Evolutionary conservation across 2,113 vertebrate species (phyloP), one percentile per base, ranked within the genome.

Genomic region (Electrona antarctica): DNA sequence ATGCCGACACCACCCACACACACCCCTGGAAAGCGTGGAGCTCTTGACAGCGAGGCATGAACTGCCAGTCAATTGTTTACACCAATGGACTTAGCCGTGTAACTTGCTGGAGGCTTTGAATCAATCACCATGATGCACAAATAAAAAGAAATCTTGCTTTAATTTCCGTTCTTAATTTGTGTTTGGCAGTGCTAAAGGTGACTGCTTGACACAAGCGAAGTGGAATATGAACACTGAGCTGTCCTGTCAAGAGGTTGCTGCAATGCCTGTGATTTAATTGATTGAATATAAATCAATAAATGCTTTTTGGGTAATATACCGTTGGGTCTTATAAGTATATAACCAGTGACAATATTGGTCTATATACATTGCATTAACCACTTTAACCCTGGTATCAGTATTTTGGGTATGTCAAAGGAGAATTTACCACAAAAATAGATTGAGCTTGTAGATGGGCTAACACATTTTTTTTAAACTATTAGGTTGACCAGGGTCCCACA

Each of bases 31-130:
- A 29, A 62, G 68, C 52, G 52, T 70, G 49, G 61, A 77, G 69
- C 68, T 85, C 51, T 64, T 64, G 73, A 83, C 74, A 74, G 48
- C 6, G 8, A 82, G 61, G 67, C 78, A 60, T 70, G 70, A 68
- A 79, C 82, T 83, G 78, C 70, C 76, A 56, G 64, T 87, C 79
- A 86, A 73, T 83, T 81, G 89, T 91, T 91, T 86, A 90, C 86
- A 84, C 79, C 54, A 76, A 69, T 52, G 80, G 81, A 92, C 82
- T 74, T 76, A 61, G 72, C 80, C 77, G 74, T 82, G 77, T 90
- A 87, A 86, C 77, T 77, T 79, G 54, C 76, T 80, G 76, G 69
- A 87, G 71, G 84, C 82, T 87, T 78, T 78, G 69, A 88, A 69
- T 78, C 56, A 74, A 56, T 65, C 13, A n/a, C 69, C 69, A 78